Evolutionary conservation across 2,797 vertebrate species (phyloP).

Genomic region (Fratercula arctica): DNA sequence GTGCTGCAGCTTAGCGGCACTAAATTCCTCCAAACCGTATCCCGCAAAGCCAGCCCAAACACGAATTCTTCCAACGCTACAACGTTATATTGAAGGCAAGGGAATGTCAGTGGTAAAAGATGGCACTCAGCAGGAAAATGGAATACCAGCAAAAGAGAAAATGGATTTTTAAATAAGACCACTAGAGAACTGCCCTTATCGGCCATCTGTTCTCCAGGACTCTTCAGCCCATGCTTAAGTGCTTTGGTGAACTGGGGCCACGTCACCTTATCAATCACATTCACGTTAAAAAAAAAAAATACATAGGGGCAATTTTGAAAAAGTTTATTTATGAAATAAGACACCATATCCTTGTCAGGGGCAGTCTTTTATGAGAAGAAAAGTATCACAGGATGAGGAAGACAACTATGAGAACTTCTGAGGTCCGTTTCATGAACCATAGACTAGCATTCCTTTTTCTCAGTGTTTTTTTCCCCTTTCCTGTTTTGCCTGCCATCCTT

Average conservation of each 20-base stretch:
- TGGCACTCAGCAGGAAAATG: not conserved
- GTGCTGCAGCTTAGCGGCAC: not conserved
- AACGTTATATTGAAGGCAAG: not conserved
- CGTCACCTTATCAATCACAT: rapidly evolving
- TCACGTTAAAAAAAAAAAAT: not conserved
- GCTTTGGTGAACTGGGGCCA: not conserved
- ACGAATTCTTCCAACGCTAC: not conserved
- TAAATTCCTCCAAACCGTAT: not conserved
- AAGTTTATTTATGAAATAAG: not conserved
- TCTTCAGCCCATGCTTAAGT: not conserved
- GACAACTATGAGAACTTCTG: not conserved
- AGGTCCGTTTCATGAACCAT: not conserved
- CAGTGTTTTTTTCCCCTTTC: not conserved
- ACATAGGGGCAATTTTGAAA: not conserved
- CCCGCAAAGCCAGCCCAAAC: not conserved
- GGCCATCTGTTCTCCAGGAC: not conserved
- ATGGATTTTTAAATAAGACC: not conserved
- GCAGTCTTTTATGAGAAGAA: not conserved
- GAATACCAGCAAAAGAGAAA: not conserved
- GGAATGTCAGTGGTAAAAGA: not conserved
- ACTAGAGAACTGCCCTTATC: not conserved
- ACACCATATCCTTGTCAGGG: not conserved
- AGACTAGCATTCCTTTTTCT: not conserved
- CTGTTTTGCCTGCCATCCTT: not conserved
- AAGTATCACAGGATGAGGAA: not conserved